Percentiles rank a stretch among this genome's conserved stretches.
These are phyloP conservation scores for Cottoperca gobio DNA, from an alignment of 2,797 vertebrate species.

Conservation along the genomic window DNA sequence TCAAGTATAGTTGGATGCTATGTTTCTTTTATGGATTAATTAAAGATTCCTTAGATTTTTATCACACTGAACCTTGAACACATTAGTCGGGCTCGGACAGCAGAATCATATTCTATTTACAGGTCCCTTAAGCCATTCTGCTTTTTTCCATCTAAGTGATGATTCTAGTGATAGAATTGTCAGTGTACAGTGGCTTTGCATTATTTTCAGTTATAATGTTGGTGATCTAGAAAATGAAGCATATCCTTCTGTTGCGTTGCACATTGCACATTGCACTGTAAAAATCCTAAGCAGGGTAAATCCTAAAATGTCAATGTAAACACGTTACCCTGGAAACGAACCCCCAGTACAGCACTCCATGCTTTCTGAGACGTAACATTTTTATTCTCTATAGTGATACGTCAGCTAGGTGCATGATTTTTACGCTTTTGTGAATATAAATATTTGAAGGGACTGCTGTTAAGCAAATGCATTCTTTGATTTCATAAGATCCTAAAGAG, in stretches of 20 bases:
- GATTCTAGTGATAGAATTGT: neutral
- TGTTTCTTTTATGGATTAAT: slow-evolving; percentile 3
- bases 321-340: slow-evolving; percentile 33
- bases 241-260: neutral
- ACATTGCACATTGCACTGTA: neutral
- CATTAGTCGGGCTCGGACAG: neutral
- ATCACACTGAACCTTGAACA: neutral
- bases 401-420: neutral
- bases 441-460: neutral
- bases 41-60: neutral
- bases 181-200: neutral
- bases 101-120: neutral
- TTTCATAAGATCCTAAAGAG: neutral
- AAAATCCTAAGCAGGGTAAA: slow-evolving; percentile 14
- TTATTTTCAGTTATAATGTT: slow-evolving; percentile 14
- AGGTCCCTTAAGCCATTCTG: neutral
- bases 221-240: slow-evolving; percentile 4
- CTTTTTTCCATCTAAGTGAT: neutral
- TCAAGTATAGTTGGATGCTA: neutral
- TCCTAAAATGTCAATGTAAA: slow-evolving; percentile 27
- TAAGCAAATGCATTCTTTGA: neutral
- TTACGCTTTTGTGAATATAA: slow-evolving; percentile 5
- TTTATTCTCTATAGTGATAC: slow-evolving; percentile 5
- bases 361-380: slow-evolving; percentile 31
- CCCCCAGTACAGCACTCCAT: neutral